phyloP scores from a whole-genome alignment of 2,113 vertebrate species.

The Dissostichus mawsoni region DNA sequence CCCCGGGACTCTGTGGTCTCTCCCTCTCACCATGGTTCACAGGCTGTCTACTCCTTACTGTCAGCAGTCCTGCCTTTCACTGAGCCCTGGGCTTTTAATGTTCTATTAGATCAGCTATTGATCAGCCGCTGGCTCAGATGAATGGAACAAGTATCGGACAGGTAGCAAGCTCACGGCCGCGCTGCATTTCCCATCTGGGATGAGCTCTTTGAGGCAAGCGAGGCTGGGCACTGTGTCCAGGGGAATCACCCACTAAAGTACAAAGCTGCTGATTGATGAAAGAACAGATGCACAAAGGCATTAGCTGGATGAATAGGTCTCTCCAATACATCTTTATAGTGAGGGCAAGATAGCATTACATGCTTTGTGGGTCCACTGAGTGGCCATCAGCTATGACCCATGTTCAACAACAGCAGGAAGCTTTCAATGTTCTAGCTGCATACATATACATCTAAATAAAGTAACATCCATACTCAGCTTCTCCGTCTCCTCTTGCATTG shows the following conservation, averaged over 20 bases:
- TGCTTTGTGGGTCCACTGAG: constrained; percentile 16
- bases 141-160: constrained; percentile 71
- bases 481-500: constrained; percentile 5
- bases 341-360: constrained; percentile 37
- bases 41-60: constrained; percentile 58
- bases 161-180: constrained; percentile 53
- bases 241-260: constrained; percentile 28
- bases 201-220: constrained; percentile 26
- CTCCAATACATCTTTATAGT: constrained; percentile 28
- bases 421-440: not conserved
- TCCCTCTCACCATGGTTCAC: constrained; percentile 40
- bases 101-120: constrained; percentile 78
- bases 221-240: constrained; percentile 11
- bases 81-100: constrained; percentile 68
- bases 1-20: not conserved
- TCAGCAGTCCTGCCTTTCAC: constrained; percentile 68
- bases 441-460: constrained; percentile 2
- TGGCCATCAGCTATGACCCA: not conserved
- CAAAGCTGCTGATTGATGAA: constrained; percentile 52
- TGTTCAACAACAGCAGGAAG: constrained; percentile 7
- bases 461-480: not conserved
- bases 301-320: constrained; percentile 47
- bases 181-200: constrained; percentile 53
- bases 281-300: constrained; percentile 37
- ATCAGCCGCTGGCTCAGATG: constrained; percentile 73